Base-by-base conservation (phyloP, 2,888 invertebrate genomes). In the Pristionchus maxplancki region DNA sequence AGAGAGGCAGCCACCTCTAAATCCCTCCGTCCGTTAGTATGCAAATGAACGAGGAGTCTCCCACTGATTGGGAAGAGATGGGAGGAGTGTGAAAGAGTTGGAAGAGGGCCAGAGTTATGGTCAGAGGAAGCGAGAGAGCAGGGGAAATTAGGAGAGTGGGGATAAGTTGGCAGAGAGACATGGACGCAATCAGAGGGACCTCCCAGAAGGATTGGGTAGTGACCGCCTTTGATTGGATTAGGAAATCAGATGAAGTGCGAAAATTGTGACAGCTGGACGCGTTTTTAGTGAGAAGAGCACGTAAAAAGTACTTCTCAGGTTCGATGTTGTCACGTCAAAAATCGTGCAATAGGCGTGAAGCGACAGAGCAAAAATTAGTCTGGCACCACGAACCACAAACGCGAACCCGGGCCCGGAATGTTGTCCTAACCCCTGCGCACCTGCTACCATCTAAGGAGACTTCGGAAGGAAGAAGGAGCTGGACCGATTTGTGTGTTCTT, bases 11-110 rank as follows among this genome's bases (percentile, higher is more conserved):
- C 62, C 71, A 44, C 78, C 78, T 78, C 78, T 48, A 78, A 78
- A 78, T 78, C 78, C 40, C 40, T 74, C 71, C 17, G 28, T 34
- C 67, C 78, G 78, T 78, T 78, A 78, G 78, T 78, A 78, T 78
- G 78, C 78, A 78, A 78, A 78, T 78, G 78, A 78, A 31, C 31
- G 82, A 31, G 50, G 31, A 20, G 74, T 13, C 48, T 28, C 28
- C 15, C 78, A 48, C 53, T 82, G 53, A 82, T 53, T 50, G 53
- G 82, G 53, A 82, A 53, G 53, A 53, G 44, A 11, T 9, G 62
- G 37, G 83, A 84, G 62, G 62, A 85, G 85, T 28, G 85, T 64
- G 64, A 64, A 64, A 48, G 48, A 37, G 48, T 62, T 40, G 85
- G 85, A n/a, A 50, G 31, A 53, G 37, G n/a, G 11, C 24, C 48